A percentile compares a stretch with the other conserved stretches of the same genome.
phyloP scores from a whole-genome alignment of 2,888 invertebrate genomes.

The Drosophila anceps region DNA sequence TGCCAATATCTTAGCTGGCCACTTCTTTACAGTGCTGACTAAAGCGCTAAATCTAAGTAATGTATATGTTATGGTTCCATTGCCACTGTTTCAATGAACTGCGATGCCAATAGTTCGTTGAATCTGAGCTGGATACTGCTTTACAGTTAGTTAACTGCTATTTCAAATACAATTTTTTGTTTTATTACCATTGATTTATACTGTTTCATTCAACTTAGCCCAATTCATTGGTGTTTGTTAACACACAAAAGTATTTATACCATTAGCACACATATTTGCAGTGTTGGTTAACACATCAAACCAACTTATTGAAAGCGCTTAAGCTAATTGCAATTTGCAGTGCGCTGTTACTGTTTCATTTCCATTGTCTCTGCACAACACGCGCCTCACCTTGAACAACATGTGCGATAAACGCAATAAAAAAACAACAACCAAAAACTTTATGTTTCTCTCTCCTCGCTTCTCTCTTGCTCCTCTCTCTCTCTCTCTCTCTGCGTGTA shows the following conservation, averaged over 20 bases:
- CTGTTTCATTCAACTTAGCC: not conserved
- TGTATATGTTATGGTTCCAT: too few relatives aligned
- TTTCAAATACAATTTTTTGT: not conserved
- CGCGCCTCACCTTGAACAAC: constrained; percentile 46
- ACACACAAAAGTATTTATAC: not conserved
- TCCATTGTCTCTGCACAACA: constrained; percentile 20
- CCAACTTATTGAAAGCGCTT: constrained; percentile 36
- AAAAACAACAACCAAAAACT: constrained; percentile 11
- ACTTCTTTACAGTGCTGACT: not conserved
- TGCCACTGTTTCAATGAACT: not conserved
- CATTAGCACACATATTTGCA: not conserved
- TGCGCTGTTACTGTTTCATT: constrained; percentile 34
- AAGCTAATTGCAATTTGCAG: constrained; percentile 42
- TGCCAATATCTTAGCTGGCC: not conserved
- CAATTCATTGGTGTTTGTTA: not conserved
- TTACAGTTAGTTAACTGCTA: not conserved
- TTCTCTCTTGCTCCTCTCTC: constrained; percentile 1
- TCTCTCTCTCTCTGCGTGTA: constrained; percentile 4
- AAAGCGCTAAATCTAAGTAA: not conserved
- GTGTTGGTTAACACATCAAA: constrained; percentile 12
- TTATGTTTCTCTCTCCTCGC: constrained; percentile 5
- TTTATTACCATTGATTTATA: not conserved
- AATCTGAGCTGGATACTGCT: not conserved
- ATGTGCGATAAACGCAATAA: constrained; percentile 24
- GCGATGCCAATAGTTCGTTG: not conserved